Conservation (phyloP, 2,113 vertebrate species). For the Phoxinus phoxinus region DNA sequence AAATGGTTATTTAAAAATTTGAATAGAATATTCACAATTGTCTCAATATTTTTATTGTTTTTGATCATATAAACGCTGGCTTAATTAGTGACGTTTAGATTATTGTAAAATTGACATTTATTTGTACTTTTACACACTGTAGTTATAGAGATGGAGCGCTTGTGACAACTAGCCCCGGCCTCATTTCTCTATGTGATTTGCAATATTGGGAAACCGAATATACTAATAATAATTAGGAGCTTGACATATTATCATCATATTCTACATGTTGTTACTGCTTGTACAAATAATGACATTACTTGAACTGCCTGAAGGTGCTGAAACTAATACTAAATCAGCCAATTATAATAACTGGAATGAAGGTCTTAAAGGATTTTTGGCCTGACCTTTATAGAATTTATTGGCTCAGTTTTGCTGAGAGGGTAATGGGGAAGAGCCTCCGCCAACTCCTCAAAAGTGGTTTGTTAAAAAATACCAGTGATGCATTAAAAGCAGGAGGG, state of each 20-base stretch:
- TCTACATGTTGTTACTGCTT: constrained; percentile 1
- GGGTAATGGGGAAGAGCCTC: neutral
- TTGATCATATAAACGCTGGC: neutral
- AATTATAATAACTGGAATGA: constrained; percentile 36
- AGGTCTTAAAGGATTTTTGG: constrained; percentile 57
- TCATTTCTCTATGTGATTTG: neutral
- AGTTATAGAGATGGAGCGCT: neutral
- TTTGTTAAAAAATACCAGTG: constrained; percentile 60
- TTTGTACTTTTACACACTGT: neutral
- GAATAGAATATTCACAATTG: too few relatives aligned
- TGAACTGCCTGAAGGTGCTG: constrained; percentile 23
- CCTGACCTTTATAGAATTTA: constrained; percentile 59
- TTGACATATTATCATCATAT: neutral
- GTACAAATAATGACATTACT: constrained; percentile 14
- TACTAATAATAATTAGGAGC: neutral
- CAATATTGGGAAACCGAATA: neutral
- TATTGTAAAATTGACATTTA: too few relatives aligned
- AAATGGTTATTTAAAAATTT: too few relatives aligned
- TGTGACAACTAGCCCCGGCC: neutral
- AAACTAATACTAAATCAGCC: constrained; percentile 18
- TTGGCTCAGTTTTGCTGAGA: constrained; percentile 44
- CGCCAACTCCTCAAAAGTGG: constrained; percentile 43
- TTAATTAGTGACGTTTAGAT: neutral
- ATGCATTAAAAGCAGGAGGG: constrained; percentile 45
- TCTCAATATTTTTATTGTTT: neutral